Conservation (phyloP, 2,888 invertebrate species). For the Zhengitettix transpicula region DNA sequence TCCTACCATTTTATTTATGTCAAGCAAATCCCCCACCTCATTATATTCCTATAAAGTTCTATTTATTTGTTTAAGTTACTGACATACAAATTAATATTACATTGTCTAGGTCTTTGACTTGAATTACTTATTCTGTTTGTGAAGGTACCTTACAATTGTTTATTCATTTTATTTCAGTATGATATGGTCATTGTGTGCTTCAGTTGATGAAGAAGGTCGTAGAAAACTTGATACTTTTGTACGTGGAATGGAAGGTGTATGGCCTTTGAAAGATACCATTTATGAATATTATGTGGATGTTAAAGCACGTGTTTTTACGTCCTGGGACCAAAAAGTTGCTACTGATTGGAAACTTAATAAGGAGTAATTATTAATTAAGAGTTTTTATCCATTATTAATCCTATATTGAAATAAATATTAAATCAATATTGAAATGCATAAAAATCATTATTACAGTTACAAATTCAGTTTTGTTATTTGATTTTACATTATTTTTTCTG, state of each 20-base stretch:
- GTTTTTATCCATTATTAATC: too few species aligned
- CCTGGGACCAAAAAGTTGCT: slow-evolving; percentile 66
- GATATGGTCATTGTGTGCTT: slow-evolving; percentile 75
- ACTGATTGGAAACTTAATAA: slow-evolving; percentile 46
- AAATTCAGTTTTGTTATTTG: too few species aligned
- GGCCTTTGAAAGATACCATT: slow-evolving; percentile 73
- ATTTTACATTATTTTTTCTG: too few species aligned
- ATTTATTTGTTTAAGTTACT: too few species aligned
- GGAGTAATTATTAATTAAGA: not conserved
- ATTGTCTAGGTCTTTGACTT: too few species aligned
- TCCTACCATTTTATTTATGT: too few species aligned
- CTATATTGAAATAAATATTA: not conserved
- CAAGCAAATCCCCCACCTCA: not conserved
- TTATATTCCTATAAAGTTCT: not conserved
- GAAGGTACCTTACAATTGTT: slow-evolving; percentile 16
- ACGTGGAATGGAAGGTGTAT: slow-evolving; percentile 59
- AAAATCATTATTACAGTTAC: not conserved
- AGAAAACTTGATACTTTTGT: slow-evolving; percentile 62
- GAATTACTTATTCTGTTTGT: not conserved
- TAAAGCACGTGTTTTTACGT: slow-evolving; percentile 45
- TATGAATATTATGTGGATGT: slow-evolving; percentile 83
- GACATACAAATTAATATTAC: too few species aligned
- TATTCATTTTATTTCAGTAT: slow-evolving; percentile 31
- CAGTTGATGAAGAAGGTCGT: slow-evolving; percentile 62
- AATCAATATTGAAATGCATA: not conserved